These are phyloP conservation scores for Temnothorax curvispinosus DNA, from an alignment of 1,140 invertebrate genomes.

Conservation along the genomic window DNA sequence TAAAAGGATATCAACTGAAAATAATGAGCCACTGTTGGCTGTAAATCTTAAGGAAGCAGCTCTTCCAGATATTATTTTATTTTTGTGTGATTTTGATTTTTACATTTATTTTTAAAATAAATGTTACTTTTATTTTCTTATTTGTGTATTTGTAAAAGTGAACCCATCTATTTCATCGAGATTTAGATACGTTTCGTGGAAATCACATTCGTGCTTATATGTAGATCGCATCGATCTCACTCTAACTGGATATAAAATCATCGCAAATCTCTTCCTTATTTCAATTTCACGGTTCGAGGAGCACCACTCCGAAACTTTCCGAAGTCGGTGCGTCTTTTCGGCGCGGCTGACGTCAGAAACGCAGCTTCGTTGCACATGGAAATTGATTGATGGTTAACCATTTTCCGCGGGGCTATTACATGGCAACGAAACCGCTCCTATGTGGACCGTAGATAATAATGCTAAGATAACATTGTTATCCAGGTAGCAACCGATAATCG, in stretches of 20 bases:
- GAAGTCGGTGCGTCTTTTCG: not conserved
- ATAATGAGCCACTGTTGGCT: not conserved
- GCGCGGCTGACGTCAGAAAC: not conserved
- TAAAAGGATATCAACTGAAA: not conserved
- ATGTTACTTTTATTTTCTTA: not conserved
- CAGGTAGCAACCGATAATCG: conserved; percentile 36
- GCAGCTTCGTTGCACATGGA: not conserved
- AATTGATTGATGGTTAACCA: conserved; percentile 35
- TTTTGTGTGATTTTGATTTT: not conserved
- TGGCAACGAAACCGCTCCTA: not conserved
- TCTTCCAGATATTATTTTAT: not conserved
- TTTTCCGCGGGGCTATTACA: not conserved
- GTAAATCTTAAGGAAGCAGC: not conserved
- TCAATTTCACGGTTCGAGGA: conserved; percentile 30
- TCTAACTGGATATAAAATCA: not conserved
- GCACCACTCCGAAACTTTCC: not conserved
- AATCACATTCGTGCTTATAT: not conserved
- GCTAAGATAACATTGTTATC: conserved; percentile 12
- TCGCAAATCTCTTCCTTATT: conserved; percentile 15
- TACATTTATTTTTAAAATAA: not conserved
- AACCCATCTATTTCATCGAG: not conserved
- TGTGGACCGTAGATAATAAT: not conserved
- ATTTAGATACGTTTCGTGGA: not conserved
- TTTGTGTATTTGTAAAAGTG: not conserved
- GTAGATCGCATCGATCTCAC: not conserved